Conservation (phyloP, 2,888 invertebrate genomes). For the Catocala nupta region DNA sequence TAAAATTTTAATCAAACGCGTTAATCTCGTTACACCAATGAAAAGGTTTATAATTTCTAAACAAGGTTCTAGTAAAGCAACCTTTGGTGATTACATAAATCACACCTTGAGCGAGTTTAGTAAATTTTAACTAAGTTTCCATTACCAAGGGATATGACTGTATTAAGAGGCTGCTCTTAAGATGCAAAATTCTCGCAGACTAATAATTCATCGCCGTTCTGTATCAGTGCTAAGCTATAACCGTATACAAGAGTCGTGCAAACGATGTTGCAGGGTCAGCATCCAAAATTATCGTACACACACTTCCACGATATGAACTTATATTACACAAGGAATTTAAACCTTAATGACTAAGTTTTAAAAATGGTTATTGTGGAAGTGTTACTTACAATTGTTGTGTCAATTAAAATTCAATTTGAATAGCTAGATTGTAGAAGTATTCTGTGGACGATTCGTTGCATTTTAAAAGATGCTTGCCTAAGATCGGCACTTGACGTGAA, state of each 20-base stretch:
- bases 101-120: slow-evolving; percentile 24
- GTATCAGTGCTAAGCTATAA: slow-evolving; percentile 21
- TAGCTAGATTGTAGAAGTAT: slow-evolving; percentile 52
- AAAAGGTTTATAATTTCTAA: slow-evolving; percentile 27
- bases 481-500: slow-evolving; percentile 54
- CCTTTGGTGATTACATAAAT: slow-evolving; percentile 30
- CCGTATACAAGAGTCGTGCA: slow-evolving; percentile 30
- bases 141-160: slow-evolving; percentile 33
- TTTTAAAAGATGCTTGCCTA: slow-evolving; percentile 55
- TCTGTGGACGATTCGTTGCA: slow-evolving; percentile 43
- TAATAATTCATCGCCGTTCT: slow-evolving; percentile 21
- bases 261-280: slow-evolving; percentile 40
- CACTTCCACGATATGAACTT: slow-evolving; percentile 12
- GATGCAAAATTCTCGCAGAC: slow-evolving; percentile 28
- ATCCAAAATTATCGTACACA: slow-evolving; percentile 39
- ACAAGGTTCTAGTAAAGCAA: slow-evolving; percentile 23
- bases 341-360: slow-evolving; percentile 21
- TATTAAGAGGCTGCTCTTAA: slow-evolving; percentile 24
- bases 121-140: slow-evolving; percentile 38
- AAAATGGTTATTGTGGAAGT: slow-evolving; percentile 21
- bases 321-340: slow-evolving; percentile 20
- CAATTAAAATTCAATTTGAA: slow-evolving; percentile 49
- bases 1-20: slow-evolving; percentile 26
- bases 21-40: slow-evolving; percentile 12
- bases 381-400: slow-evolving; percentile 34